These are phyloP conservation scores for Xylocopa sonorina DNA, from an alignment of 1,140 invertebrate species.

Conservation along the genomic window DNA sequence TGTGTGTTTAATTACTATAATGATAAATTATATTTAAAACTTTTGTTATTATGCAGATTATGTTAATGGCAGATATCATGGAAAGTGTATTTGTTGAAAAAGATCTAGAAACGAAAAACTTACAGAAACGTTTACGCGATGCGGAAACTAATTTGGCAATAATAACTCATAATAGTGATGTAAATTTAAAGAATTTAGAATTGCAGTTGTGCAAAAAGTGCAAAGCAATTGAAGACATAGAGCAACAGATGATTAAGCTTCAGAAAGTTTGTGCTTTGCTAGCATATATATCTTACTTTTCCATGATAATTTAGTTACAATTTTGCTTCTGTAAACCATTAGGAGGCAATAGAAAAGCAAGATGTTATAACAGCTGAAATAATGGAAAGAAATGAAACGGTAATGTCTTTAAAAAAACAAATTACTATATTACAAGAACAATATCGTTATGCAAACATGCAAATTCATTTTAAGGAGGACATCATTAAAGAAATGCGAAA, in stretches of 20 bases:
- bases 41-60: conserved; percentile 72
- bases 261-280: conserved; percentile 73
- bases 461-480: conserved; percentile 82
- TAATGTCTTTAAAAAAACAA: conserved; percentile 76
- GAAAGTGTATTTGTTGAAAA: conserved; percentile 66
- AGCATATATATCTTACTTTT: conserved; percentile 21
- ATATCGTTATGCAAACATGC: conserved; percentile 77
- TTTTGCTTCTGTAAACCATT: conserved; percentile 11
- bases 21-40: conserved; percentile 39
- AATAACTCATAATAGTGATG: conserved; percentile 60
- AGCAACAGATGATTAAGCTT: conserved; percentile 62
- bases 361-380: conserved; percentile 81
- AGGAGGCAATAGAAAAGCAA: conserved; percentile 78
- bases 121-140: conserved; percentile 64
- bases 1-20: neutral
- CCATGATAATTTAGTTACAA: conserved; percentile 24
- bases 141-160: conserved; percentile 62
- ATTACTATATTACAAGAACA: conserved; percentile 79
- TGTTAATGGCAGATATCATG: conserved; percentile 66
- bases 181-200: conserved; percentile 59
- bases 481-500: conserved; percentile 83
- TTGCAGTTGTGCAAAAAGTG: conserved; percentile 69
- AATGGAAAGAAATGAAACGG: conserved; percentile 80
- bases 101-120: conserved; percentile 63
- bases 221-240: conserved; percentile 64